Percentiles rank a stretch among this genome's conserved stretches.
Evolutionary conservation across 1,140 invertebrate genomes (phyloP).

Genomic region (Bombus fervidus): DNA sequence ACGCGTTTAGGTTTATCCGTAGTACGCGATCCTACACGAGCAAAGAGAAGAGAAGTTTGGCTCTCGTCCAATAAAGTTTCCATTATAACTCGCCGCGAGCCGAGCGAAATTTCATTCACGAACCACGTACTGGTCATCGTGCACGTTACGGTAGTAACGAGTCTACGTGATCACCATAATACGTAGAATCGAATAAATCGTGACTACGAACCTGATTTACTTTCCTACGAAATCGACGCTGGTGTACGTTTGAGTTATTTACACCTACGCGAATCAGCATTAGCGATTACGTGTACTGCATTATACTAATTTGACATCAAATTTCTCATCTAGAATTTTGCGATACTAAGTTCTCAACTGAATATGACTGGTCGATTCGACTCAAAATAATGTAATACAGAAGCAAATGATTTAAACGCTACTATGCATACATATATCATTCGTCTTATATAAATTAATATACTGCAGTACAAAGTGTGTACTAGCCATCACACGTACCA

Average conservation of each 20-base stretch:
- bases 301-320: too few relatives aligned
- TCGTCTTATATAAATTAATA: neutral
- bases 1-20: neutral
- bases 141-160: slow-evolving; percentile 49
- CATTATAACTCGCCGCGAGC: slow-evolving; percentile 23
- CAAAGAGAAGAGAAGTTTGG: slow-evolving; percentile 15
- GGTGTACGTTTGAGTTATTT: neutral
- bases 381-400: neutral
- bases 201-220: slow-evolving; percentile 27
- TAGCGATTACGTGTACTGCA: neutral
- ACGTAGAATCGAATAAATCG: slow-evolving; percentile 11
- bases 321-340: neutral
- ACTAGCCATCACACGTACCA: neutral
- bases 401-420: neutral
- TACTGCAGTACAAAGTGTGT: neutral
- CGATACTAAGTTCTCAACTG: neutral
- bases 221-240: neutral
- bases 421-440: neutral
- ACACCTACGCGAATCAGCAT: neutral
- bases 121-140: slow-evolving; percentile 42
- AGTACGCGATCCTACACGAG: neutral
- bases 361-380: neutral
- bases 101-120: slow-evolving; percentile 48
- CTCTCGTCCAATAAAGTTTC: slow-evolving; percentile 25
- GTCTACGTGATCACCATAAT: slow-evolving; percentile 45